phyloP scores from a whole-genome alignment of 1,140 invertebrate genomes.

The Delia radicum region DNA sequence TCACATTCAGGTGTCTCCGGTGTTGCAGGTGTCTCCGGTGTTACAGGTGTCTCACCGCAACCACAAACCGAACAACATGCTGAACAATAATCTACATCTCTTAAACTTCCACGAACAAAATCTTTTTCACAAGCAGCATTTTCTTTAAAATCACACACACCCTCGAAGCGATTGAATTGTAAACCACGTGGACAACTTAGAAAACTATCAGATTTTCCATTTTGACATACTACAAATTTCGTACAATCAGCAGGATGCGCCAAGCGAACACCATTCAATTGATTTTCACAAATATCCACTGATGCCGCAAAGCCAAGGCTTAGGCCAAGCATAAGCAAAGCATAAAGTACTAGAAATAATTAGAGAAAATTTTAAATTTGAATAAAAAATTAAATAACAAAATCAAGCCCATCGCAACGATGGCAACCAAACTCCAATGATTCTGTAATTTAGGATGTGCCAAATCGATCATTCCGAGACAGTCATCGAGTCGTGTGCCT shows the following conservation, averaged over 20 bases:
- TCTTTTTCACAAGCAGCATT: background rate
- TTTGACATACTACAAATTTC: background rate
- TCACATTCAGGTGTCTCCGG: background rate
- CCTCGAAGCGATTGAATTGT: background rate
- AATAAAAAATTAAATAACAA: background rate
- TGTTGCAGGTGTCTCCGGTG: background rate
- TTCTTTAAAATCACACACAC: background rate
- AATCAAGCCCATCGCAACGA: too few species aligned
- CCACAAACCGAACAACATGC: background rate
- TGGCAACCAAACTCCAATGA: too few species aligned
- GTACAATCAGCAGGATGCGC: conserved; percentile 1
- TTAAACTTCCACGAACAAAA: background rate
- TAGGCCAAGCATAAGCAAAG: background rate
- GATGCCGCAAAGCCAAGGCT: background rate
- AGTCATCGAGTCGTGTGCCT: too few species aligned
- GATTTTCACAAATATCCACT: background rate
- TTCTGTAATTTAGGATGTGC: too few species aligned
- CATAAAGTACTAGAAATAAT: background rate
- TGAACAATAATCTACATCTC: too few species aligned
- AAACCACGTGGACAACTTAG: background rate
- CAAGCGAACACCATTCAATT: conserved; percentile 2
- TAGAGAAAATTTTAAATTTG: too few species aligned
- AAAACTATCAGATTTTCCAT: background rate
- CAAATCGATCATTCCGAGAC: too few species aligned
- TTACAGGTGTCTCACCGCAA: background rate